Evolutionary conservation across 30 jellyfish, hydroid and myxozoan genomes (phyloP).

Genomic region (Turritopsis dohrnii): DNA sequence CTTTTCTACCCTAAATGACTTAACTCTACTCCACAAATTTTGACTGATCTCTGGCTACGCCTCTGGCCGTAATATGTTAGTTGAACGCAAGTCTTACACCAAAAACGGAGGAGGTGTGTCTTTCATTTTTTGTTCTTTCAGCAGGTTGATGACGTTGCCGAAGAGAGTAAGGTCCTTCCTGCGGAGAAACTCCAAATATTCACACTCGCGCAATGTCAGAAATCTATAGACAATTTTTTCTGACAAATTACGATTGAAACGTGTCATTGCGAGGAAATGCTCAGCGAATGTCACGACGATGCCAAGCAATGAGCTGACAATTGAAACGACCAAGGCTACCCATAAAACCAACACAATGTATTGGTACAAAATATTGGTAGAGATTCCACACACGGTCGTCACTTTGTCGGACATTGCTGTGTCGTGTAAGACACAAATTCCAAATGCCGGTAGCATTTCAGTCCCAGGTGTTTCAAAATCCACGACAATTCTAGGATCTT

Average conservation of each 20-base stretch:
- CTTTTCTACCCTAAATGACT: too few species aligned
- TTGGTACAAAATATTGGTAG: conserved; percentile 28
- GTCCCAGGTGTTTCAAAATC: conserved; percentile 36
- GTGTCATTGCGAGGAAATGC: conserved; percentile 1
- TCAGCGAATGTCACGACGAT: background rate
- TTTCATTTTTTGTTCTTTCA: background rate
- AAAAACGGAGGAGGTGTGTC: too few species aligned
- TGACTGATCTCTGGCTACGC: too few species aligned
- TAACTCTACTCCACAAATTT: too few species aligned
- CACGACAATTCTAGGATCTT: conserved; percentile 22
- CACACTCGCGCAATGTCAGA: conserved; percentile 40
- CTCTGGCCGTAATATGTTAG: too few species aligned
- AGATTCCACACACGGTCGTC: conserved; percentile 26
- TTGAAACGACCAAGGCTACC: conserved; percentile 31
- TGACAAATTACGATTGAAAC: background rate
- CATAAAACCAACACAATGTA: conserved; percentile 31
- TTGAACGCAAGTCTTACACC: too few species aligned
- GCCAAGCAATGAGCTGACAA: conserved; percentile 15
- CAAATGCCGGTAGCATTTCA: conserved; percentile 40
- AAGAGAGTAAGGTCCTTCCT: conserved; percentile 24
- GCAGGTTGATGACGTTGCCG: conserved; percentile 7
- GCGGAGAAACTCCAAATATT: conserved; percentile 39
- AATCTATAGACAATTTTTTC: conserved; percentile 14
- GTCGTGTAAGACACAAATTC: conserved; percentile 31
- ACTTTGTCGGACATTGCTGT: conserved; percentile 2